phyloP scores from a whole-genome alignment of 2,113 vertebrate species.

The Benitochromis conjunctus region DNA sequence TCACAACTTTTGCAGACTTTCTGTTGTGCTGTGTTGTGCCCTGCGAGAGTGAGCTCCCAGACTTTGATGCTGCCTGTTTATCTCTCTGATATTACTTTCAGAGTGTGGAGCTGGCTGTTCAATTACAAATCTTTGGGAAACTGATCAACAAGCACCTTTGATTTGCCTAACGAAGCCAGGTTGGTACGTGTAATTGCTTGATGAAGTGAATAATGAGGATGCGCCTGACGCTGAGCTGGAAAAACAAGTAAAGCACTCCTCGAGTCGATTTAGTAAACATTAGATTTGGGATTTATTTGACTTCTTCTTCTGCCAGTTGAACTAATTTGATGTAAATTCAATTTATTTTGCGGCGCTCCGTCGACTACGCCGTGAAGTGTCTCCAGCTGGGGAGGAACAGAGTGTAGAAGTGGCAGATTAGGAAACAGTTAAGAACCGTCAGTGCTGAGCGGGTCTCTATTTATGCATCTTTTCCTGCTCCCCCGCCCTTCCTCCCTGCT shows the following conservation, averaged over 20 bases:
- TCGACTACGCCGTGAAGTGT: neutral
- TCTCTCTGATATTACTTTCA: neutral
- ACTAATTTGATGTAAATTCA: neutral
- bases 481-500: neutral
- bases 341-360: neutral
- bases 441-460: conserved; percentile 18
- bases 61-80: neutral
- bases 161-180: neutral
- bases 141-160: neutral
- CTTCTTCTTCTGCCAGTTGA: neutral
- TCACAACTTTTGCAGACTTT: conserved; percentile 12
- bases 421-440: conserved; percentile 39
- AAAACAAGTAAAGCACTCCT: neutral
- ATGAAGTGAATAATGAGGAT: neutral
- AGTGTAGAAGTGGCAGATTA: conserved; percentile 39
- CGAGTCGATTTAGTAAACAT: neutral
- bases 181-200: neutral
- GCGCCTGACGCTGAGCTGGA: neutral
- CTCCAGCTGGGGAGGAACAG: conserved; percentile 19
- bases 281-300: neutral
- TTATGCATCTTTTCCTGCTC: conserved; percentile 45
- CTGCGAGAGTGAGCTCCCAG: neutral
- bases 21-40: neutral
- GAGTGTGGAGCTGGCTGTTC: neutral
- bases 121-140: neutral